phyloP scores from a whole-genome alignment of 37 sponge, comb jelly and placozoan genomes.

The Oscarella lobularis region DNA sequence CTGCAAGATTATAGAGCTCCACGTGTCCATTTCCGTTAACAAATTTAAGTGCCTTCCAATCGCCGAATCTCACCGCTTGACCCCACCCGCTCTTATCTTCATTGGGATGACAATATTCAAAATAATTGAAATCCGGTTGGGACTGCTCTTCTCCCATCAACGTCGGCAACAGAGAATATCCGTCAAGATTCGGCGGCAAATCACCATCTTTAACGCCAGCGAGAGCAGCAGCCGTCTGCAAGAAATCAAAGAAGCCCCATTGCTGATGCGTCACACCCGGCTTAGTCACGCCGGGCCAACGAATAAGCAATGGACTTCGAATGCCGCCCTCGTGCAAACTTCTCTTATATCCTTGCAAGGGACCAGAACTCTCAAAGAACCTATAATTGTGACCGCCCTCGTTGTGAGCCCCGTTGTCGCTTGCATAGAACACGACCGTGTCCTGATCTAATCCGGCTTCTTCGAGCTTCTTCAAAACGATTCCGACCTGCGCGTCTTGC shows the following conservation, averaged over 20 bases:
- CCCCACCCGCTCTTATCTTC: conserved; percentile 29
- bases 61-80: conserved; percentile 10
- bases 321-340: conserved; percentile 34
- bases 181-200: conserved; percentile 13
- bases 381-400: conserved; percentile 25
- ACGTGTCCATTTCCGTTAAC: neutral
- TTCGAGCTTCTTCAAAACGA: conserved; percentile 15
- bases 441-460: neutral
- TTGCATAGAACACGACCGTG: conserved; percentile 33
- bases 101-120: conserved; percentile 23
- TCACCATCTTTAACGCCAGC: conserved; percentile 2
- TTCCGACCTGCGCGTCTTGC: conserved; percentile 23
- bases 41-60: conserved; percentile 33
- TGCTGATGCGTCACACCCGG: conserved; percentile 17
- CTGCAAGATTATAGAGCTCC: conserved; percentile 22
- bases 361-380: conserved; percentile 37
- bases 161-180: conserved; percentile 26
- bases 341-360: conserved; percentile 27
- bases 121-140: conserved; percentile 24
- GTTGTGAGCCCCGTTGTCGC: conserved; percentile 42
- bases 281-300: conserved; percentile 31
- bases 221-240: conserved; percentile 23
- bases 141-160: conserved; percentile 15
- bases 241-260: conserved; percentile 35
- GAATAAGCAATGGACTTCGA: conserved; percentile 16